A percentile compares a stretch with the other conserved stretches of the same genome.
Conservation (phyloP, 30 jellyfish, hydroid and myxozoan genomes). For the Calvadosia cruxmelitensis region DNA sequence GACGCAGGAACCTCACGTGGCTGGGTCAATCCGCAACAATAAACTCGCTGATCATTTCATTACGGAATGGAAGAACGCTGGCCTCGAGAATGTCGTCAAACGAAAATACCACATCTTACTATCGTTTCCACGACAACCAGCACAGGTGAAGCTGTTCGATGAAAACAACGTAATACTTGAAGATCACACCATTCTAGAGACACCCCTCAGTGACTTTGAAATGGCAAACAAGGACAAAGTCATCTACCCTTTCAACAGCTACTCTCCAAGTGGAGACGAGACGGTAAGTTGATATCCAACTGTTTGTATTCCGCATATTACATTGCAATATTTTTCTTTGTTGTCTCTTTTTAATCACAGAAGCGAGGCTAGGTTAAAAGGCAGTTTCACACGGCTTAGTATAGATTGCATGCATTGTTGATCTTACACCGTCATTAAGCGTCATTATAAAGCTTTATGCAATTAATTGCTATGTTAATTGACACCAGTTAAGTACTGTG, state of each 20-base stretch:
- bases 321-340: no score
- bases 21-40: conserved; percentile 32
- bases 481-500: no score
- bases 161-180: conserved; percentile 13
- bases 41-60: conserved; percentile 31
- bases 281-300: conserved; percentile 8
- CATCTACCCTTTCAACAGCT: conserved; percentile 29
- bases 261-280: conserved; percentile 18
- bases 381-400: no score
- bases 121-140: conserved; percentile 45
- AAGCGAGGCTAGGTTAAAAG: no score
- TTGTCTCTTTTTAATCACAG: not conserved
- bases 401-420: no score
- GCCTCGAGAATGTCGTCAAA: conserved; percentile 34
- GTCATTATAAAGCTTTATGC: no score
- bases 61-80: conserved; percentile 26
- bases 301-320: not conserved
- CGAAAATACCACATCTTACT: conserved; percentile 29
- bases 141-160: conserved; percentile 25
- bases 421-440: no score
- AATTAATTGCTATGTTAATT: no score
- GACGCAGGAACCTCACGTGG: conserved; percentile 41
- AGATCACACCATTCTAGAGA: conserved; percentile 26
- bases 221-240: conserved; percentile 13
- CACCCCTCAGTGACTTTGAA: conserved; percentile 31